These are phyloP conservation scores for Drosophila grimshawi DNA, from an alignment of 1,140 invertebrate species.

Conservation along the genomic window DNA sequence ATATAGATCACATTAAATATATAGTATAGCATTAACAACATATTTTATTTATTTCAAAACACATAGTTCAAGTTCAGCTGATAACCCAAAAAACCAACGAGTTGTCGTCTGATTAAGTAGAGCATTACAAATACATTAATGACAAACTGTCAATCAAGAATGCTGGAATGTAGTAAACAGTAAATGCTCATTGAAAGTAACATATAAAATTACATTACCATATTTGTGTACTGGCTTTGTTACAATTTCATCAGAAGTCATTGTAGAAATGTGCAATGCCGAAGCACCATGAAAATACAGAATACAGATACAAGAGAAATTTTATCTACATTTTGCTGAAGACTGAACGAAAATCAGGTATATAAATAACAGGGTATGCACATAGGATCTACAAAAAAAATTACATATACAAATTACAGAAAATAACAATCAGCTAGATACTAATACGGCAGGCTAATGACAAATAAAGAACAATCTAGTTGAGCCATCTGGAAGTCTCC, in stretches of 20 bases:
- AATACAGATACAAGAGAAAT: slow-evolving; percentile 39
- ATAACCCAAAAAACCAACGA: slow-evolving; percentile 34
- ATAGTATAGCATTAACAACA: neutral
- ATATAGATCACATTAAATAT: slow-evolving; percentile 27
- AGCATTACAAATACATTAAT: neutral
- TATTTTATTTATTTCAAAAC: slow-evolving; percentile 12
- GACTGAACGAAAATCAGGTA: slow-evolving; percentile 8
- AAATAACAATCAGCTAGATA: neutral
- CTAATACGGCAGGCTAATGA: neutral
- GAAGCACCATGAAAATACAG: neutral
- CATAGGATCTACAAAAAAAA: slow-evolving; percentile 6
- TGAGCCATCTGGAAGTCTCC: slow-evolving; percentile 86
- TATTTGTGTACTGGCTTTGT: neutral
- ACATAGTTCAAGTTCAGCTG: slow-evolving; percentile 40
- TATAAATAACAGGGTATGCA: slow-evolving; percentile 20
- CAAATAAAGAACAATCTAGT: slow-evolving; percentile 29
- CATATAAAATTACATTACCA: neutral
- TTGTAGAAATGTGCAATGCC: too few relatives aligned
- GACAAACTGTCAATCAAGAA: neutral
- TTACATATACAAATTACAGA: neutral
- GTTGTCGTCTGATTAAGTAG: slow-evolving; percentile 18
- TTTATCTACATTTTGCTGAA: slow-evolving; percentile 34
- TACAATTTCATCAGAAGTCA: too few relatives aligned
- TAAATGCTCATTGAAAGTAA: too few relatives aligned
- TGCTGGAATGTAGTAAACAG: too few relatives aligned